Base-by-base conservation (phyloP, 2,797 vertebrate species). In the Zenarchopterus dispar region DNA sequence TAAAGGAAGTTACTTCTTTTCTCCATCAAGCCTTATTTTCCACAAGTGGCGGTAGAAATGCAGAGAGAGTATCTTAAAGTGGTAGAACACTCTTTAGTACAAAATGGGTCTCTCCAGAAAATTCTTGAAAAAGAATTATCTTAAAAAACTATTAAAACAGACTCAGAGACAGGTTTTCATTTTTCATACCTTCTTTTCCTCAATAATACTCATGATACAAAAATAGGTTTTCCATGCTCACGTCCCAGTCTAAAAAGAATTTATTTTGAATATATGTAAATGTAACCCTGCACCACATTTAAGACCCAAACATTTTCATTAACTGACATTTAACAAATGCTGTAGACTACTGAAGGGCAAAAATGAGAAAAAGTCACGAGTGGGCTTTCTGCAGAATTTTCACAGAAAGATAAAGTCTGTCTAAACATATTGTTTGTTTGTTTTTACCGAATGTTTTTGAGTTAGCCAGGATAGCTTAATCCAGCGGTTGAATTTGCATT, bases 401-500 rank as follows among this genome's bases (percentile, higher is more conserved):
- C 6, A 57, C 19, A 52, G 16, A 56, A 55, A 47, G 28, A 48
- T 36, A 17, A 61, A 63, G 26, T 55, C 42, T 69, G 53, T 36
- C 33, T 36, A 36, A 36, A 36, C 1, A 1, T 36, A 33, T 36
- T 36, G 5, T 36, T 10, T 36, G 11, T 10, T 10, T 13, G 11
- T 13, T 10, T 2, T 13, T 3, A 2, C 2, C 31, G 57, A 26
- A 17, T 47, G 39, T 44, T 56, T 47, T 39, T 42, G 31, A 57
- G 18, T 26, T 24, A 53, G 43, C 13, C 5, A 51, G 51, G 23
- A 36, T 36, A 36, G 11, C 33, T 6, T 67, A 49, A 44, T 61
- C 44, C 56, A 21, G 17, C 5, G 50, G 72, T 22, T 71, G 62
- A 47, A 45, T 77, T 65, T 74, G 56, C 64, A 60, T 57, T 45